Conservation (phyloP, 2,113 vertebrate species). For the Leptobrachium leishanense region DNA sequence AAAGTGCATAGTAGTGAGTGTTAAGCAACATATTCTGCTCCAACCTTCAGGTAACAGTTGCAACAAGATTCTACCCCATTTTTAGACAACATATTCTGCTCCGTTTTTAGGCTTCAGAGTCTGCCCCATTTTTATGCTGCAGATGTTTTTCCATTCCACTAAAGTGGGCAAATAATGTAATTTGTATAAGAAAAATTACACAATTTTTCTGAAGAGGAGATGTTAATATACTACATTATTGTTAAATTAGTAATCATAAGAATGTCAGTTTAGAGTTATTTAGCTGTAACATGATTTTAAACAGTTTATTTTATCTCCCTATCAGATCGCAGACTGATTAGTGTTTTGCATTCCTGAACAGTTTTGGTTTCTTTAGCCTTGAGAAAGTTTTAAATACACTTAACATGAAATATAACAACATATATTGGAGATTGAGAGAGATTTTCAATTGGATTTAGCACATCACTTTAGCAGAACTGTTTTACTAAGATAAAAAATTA, state of each 20-base stretch:
- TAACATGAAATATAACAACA: conserved; percentile 11
- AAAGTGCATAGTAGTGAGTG: no score
- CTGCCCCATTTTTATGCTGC: no score
- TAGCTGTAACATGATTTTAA: conserved; percentile 19
- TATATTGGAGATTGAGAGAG: conserved; percentile 21
- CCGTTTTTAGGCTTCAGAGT: no score
- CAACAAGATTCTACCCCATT: no score
- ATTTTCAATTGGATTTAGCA: conserved; percentile 23
- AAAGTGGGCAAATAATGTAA: no score
- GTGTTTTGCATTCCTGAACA: conserved; percentile 12
- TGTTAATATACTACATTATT: neutral
- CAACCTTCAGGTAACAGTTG: no score
- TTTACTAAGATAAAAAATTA: conserved; percentile 18
- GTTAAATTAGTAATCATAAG: neutral
- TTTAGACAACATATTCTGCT: no score
- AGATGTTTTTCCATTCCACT: no score
- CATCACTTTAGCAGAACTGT: conserved; percentile 30
- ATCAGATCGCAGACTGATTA: conserved; percentile 16
- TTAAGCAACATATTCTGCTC: no score
- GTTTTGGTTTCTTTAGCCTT: conserved; percentile 25
- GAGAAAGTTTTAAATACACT: conserved; percentile 27
- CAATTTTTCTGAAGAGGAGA: neutral
- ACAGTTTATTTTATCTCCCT: conserved; percentile 17
- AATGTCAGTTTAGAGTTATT: conserved; percentile 9
- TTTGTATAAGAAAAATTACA: no score